phyloP scores from a whole-genome alignment of 2,888 invertebrate genomes.

The Cheilosia vulpina region DNA sequence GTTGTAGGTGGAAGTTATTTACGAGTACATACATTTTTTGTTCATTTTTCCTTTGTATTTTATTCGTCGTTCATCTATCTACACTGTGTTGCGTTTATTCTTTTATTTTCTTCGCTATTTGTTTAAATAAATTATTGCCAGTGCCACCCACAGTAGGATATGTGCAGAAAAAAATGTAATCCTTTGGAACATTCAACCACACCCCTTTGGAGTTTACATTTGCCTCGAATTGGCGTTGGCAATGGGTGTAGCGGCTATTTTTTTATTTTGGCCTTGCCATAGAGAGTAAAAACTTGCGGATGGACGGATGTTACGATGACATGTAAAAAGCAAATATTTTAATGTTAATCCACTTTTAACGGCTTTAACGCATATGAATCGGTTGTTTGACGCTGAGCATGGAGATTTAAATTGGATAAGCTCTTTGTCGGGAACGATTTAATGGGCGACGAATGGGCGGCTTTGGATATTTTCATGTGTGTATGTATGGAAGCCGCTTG shows the following conservation, averaged over 20 bases:
- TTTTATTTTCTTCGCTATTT: slow-evolving; percentile 40
- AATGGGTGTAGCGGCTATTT: slow-evolving; percentile 49
- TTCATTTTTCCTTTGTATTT: slow-evolving; percentile 24
- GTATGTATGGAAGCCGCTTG: too few relatives aligned
- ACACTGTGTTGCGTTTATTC: slow-evolving; percentile 44
- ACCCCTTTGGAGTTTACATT: slow-evolving; percentile 39
- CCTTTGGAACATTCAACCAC: slow-evolving; percentile 44
- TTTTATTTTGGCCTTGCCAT: slow-evolving; percentile 17
- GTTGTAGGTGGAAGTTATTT: slow-evolving; percentile 8
- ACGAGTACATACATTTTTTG: background rate
- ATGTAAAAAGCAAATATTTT: slow-evolving; percentile 68
- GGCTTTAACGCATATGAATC: slow-evolving; percentile 52
- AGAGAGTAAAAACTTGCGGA: slow-evolving; percentile 54
- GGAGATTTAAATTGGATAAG: slow-evolving; percentile 35
- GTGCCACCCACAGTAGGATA: slow-evolving; percentile 36
- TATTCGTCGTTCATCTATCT: slow-evolving; percentile 27
- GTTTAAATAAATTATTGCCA: slow-evolving; percentile 71
- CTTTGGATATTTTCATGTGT: too few relatives aligned
- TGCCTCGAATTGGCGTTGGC: slow-evolving; percentile 53
- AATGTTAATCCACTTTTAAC: slow-evolving; percentile 62
- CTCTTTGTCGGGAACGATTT: slow-evolving; percentile 12
- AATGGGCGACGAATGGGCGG: background rate
- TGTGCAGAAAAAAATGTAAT: slow-evolving; percentile 24
- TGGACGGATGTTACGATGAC: slow-evolving; percentile 62
- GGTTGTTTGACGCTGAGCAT: slow-evolving; percentile 36